Base-by-base conservation (phyloP, 1,140 invertebrate species). In the Megalopta genalis region DNA sequence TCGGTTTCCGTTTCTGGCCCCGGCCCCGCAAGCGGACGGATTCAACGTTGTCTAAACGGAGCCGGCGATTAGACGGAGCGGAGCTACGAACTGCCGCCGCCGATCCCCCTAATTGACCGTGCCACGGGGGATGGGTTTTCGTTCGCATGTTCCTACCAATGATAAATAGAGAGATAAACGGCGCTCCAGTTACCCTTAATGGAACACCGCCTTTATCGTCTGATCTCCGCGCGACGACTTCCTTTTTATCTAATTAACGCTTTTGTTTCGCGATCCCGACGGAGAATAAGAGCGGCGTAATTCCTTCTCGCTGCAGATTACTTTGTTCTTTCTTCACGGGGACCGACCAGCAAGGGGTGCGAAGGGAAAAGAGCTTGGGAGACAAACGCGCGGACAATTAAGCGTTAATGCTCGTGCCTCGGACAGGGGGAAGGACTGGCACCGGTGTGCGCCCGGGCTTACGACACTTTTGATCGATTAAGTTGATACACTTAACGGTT, bases 241-340 rank as follows among this genome's bases (percentile, higher is more conserved):
- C 66, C 73, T 75, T 66, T 67, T 67, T 23, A 67, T 59, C 23
- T 67, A 75, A 75, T 75, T 72, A 72, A 72, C 70, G 37, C 64
- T 46, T 75, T 75, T 59, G 49, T 49, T 59, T 60, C 64, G 64
- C 39, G 39, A 46, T 25, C 32, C 39, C 64, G 18, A 5, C 25
- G 10, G 10, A 16, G 63, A 59, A 46, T 23, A 42, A 66, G 32
- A 42, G n/a, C 18, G n/a, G 32, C 23, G 16, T 59, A 66, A 67
- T 75, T 75, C 23, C 23, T 25, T 18, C 42, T 46, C n/a, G 12
- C 18, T n/a, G 9, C 21, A 21, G 37, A 75, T 59, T 21, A 75
- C 23, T 59, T 59, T 46, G 49, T 59, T 27, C 37, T 32, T 59
- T 23, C 23, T 63, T n/a, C 14, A 0, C 39, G 25, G 23, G 32